These are phyloP conservation scores for Caenorhabditis briggsae DNA, from an alignment of 1,140 invertebrate species.

Conservation along the genomic window DNA sequence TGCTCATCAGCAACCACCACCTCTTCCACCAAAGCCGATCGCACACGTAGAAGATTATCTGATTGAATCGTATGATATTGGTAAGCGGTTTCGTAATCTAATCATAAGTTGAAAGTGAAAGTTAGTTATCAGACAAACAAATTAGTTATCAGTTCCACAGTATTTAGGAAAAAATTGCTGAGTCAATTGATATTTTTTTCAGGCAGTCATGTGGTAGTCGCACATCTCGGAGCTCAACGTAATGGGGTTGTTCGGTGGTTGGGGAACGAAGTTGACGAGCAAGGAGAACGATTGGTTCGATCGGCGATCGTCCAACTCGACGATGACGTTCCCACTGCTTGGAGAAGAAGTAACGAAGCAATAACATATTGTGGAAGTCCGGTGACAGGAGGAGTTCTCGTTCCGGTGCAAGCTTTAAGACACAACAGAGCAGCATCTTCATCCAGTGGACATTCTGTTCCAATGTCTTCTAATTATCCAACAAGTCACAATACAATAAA, in stretches of 20 bases:
- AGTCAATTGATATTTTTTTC: slow-evolving; percentile 36
- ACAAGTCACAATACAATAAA: background rate
- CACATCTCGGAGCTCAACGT: slow-evolving; percentile 59
- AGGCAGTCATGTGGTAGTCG: slow-evolving; percentile 65
- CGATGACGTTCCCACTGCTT: slow-evolving; percentile 23
- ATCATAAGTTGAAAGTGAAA: background rate
- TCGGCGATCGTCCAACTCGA: slow-evolving; percentile 62
- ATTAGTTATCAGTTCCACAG: background rate
- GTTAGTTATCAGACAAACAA: background rate
- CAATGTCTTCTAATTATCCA: slow-evolving; percentile 20
- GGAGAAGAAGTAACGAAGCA: slow-evolving; percentile 28
- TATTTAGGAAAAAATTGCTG: background rate
- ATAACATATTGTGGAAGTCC: background rate
- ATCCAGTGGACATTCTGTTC: background rate
- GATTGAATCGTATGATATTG: slow-evolving; percentile 56
- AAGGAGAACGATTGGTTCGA: slow-evolving; percentile 58
- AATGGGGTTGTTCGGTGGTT: slow-evolving; percentile 64
- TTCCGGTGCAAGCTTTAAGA: background rate
- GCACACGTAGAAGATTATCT: slow-evolving; percentile 57
- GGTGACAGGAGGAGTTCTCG: slow-evolving; percentile 19
- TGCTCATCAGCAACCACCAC: slow-evolving; percentile 48
- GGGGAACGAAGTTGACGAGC: slow-evolving; percentile 59
- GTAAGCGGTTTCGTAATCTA: slow-evolving; percentile 37
- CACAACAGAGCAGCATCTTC: slow-evolving; percentile 24
- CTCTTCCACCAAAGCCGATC: slow-evolving; percentile 48